A percentile compares a stretch with the other conserved stretches of the same genome.
Evolutionary conservation across 2,113 vertebrate species (phyloP).

Genomic region (Ondatra zibethicus): DNA sequence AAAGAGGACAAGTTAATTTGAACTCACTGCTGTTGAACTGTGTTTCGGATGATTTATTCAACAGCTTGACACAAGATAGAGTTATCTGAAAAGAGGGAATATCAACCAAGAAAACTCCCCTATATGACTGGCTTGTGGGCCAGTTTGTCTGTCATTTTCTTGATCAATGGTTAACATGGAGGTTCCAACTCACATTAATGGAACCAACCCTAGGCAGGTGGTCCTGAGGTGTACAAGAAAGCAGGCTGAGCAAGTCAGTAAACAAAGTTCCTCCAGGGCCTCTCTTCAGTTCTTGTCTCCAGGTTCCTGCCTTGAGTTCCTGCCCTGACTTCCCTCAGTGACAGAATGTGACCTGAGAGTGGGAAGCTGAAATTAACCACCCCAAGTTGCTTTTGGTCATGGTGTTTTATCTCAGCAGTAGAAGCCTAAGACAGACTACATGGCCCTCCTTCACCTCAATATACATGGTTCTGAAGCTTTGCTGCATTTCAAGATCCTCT

Average conservation of each 20-base stretch:
- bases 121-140: background rate
- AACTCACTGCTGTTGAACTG: background rate
- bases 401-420: background rate
- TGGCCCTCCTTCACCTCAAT: background rate
- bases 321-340: background rate
- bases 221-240: background rate
- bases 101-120: background rate
- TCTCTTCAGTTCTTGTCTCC: background rate
- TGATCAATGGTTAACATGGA: background rate
- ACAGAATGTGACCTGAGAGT: background rate
- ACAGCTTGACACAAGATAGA: background rate
- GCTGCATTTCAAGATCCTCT: background rate
- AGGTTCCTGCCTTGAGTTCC: background rate
- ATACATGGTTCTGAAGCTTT: background rate
- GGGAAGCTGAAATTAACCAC: background rate
- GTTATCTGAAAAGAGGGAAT: background rate
- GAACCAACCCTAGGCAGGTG: too few species aligned
- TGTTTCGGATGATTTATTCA: background rate
- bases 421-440: background rate
- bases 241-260: background rate
- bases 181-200: background rate
- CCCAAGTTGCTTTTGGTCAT: background rate
- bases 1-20: background rate
- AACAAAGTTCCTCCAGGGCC: background rate
- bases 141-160: background rate